Percentiles rank a stretch among this genome's conserved stretches.
Conservation (phyloP, 2,888 invertebrate species). For the Scaptomyza reducta region DNA sequence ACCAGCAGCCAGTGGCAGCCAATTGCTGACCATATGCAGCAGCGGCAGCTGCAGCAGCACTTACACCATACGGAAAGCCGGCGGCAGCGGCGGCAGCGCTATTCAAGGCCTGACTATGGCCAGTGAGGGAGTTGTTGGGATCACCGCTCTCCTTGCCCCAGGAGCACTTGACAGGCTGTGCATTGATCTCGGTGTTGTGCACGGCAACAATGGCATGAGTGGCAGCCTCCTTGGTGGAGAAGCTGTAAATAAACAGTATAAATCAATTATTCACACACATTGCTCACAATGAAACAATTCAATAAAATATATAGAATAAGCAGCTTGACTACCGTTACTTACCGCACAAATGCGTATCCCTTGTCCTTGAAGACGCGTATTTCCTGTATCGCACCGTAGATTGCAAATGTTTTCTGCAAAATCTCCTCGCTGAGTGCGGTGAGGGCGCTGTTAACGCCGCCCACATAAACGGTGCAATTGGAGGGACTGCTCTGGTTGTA, state of each 20-base stretch:
- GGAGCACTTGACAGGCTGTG: constrained; percentile 98
- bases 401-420: constrained; percentile 97
- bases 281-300: too few relatives aligned
- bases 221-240: constrained; percentile 99
- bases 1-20: constrained; percentile 93
- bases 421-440: constrained; percentile 97
- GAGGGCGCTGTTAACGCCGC: constrained; percentile 88
- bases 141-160: constrained; percentile 99
- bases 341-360: constrained; percentile 98
- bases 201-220: constrained; percentile 99
- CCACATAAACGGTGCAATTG: constrained; percentile 99
- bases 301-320: too few relatives aligned
- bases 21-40: constrained; percentile 91
- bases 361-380: constrained; percentile 99
- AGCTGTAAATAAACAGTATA: constrained; percentile 86
- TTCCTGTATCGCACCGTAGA: constrained; percentile 98
- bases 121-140: constrained; percentile 92
- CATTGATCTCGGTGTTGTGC: constrained; percentile 98
- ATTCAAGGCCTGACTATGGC: constrained; percentile 86
- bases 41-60: constrained; percentile 85
- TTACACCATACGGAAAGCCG: constrained; percentile 85
- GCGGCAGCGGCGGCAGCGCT: constrained; percentile 84
- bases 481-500: constrained; percentile 99
- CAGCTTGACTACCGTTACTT: constrained; percentile 59
- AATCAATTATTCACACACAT: too few relatives aligned